Evolutionary conservation across 2,888 invertebrate species (phyloP), one percentile per base, ranked within the genome.

Genomic region (Meiosimyza decipiens): DNA sequence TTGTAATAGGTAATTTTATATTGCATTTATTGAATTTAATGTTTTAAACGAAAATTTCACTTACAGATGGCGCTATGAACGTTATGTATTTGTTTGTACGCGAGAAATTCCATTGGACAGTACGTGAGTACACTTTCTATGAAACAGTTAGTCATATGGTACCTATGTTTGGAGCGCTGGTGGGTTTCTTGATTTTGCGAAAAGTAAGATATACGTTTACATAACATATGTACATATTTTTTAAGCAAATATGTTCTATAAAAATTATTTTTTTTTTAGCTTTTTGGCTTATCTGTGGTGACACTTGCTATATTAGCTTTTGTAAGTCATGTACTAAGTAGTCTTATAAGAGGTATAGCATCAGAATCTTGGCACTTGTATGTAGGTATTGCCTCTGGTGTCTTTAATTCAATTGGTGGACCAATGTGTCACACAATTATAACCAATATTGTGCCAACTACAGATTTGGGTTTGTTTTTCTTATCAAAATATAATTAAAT

Each of bases 71-170:
- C 47, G 80, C 80, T 51, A 81, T 80, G 75, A 83, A 84, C 0
- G 87, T 93, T 15, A 89, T 89, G 72, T 93, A 91, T 82, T 79
- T 92, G 78, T 94, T 92, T 81, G 85, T 90, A 1, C 89, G 92
- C 73, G 89, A 90, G 57, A 91, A 91, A 81, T 90, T 94, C 57
- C 88, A 90, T 33, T 94, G 93, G 94, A 88, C 90, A 12, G 86
- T 93, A 71, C 85, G 89, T 73, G 89, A 91, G 22, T 93, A 88
- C 79, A 92, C 91, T 0, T 85, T 88, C 69, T 93, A 88, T 81
- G 88, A 89, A 28, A 91, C 91, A 0, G 83, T 88, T 0, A 87
- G 85, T 54, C 89, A 90, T 7, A 78, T 90, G 0, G 84, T 91
- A 63, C 86, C 88, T 2, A 89, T 91, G 79, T 59, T 89, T 13